Evolutionary conservation across 2,797 vertebrate genomes (phyloP).

Genomic region (Botia almorhae): DNA sequence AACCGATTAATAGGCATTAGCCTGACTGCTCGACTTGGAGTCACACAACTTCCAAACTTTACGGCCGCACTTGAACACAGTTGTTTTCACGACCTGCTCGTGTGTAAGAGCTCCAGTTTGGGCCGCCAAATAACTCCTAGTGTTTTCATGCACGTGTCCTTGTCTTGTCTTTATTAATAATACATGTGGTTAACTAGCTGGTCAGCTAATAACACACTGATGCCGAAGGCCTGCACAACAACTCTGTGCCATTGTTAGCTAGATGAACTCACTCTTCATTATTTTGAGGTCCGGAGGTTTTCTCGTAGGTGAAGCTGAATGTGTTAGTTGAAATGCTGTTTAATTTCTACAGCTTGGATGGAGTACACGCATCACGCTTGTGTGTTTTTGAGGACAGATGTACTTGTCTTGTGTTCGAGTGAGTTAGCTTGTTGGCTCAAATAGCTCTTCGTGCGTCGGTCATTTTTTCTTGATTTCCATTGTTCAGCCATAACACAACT

Average conservation of each 20-base stretch:
- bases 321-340: neutral
- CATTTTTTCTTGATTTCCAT: conserved; percentile 56
- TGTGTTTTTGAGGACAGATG: neutral
- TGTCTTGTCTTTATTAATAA: neutral
- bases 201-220: conserved; percentile 55
- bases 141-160: neutral
- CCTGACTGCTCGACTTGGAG: conserved; percentile 43
- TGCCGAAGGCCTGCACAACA: conserved; percentile 53
- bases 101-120: neutral
- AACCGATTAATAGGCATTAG: conserved; percentile 32
- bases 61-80: neutral
- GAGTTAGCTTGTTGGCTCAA: conserved; percentile 42
- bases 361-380: neutral
- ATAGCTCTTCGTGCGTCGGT: conserved; percentile 50
- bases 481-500: conserved; percentile 50
- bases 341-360: neutral
- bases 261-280: conserved; percentile 37
- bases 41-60: conserved; percentile 68
- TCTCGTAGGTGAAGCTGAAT: neutral
- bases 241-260: conserved; percentile 62
- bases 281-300: conserved; percentile 12
- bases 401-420: conserved; percentile 31
- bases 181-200: conserved; percentile 45
- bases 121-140: conserved; percentile 7
- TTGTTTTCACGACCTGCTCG: neutral